Conservation (phyloP, 2,888 invertebrate species). For the Liodrosophila aerea region DNA sequence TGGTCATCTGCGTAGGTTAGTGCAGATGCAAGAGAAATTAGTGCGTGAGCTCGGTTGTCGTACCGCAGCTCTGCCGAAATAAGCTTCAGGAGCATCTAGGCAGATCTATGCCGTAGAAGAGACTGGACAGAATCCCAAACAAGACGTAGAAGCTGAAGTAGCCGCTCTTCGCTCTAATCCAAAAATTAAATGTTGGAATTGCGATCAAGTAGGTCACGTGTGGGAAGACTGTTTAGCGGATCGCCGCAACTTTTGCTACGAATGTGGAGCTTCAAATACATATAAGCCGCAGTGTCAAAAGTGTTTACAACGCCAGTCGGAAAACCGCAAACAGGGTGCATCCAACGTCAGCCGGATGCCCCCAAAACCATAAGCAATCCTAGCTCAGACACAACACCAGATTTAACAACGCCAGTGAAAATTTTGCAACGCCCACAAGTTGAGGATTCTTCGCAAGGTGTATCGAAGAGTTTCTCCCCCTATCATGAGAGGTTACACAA, state of each 20-base stretch:
- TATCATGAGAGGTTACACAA: background rate
- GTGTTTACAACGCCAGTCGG: background rate
- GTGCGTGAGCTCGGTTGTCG: too few relatives aligned
- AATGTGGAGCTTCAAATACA: slow-evolving; percentile 1
- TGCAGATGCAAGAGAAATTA: background rate
- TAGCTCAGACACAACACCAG: too few relatives aligned
- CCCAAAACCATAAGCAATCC: background rate
- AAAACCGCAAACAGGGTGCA: slow-evolving; percentile 6
- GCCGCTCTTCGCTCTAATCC: too few relatives aligned
- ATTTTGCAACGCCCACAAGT: too few relatives aligned
- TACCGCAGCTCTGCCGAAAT: too few relatives aligned
- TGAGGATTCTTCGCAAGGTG: too few relatives aligned
- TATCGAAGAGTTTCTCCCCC: too few relatives aligned
- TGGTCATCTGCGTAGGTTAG: background rate
- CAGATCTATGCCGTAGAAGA: too few relatives aligned
- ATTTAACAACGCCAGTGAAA: too few relatives aligned
- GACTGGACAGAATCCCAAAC: too few relatives aligned
- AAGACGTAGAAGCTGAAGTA: too few relatives aligned
- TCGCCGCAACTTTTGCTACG: slow-evolving; percentile 1
- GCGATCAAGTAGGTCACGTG: background rate
- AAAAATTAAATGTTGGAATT: slow-evolving; percentile 1
- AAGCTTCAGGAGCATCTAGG: too few relatives aligned
- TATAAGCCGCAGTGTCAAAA: slow-evolving; percentile 1
- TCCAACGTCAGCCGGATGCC: slow-evolving; percentile 5
- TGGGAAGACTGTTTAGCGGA: background rate